phyloP scores from a whole-genome alignment of 35 echinoderm and acorn worm species.

The Heliocidaris tuberculata region DNA sequence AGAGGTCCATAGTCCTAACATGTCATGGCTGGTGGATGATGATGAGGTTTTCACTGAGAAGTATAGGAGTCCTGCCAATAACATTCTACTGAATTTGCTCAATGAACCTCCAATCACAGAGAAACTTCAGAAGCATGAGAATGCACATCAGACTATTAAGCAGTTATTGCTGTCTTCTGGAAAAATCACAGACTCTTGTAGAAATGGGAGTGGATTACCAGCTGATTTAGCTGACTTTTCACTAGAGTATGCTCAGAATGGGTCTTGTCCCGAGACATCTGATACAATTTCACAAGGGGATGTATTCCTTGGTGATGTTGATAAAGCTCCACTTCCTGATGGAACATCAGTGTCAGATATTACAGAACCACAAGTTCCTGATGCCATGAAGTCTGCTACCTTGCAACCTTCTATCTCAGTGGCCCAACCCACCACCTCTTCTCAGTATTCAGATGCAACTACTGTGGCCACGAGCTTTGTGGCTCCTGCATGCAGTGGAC shows the following conservation, averaged over 20 bases:
- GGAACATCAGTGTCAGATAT: background rate
- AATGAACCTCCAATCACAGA: conserved; percentile 32
- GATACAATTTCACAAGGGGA: background rate
- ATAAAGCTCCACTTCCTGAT: background rate
- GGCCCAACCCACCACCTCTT: conserved; percentile 49
- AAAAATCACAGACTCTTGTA: background rate
- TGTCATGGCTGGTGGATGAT: conserved; percentile 39
- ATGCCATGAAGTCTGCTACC: conserved; percentile 1
- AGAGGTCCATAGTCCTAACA: conserved; percentile 59
- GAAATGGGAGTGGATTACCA: conserved; percentile 58
- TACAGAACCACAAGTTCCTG: background rate
- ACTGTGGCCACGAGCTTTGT: background rate
- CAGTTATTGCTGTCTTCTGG: conserved; percentile 22
- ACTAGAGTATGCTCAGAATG: conserved; percentile 60
- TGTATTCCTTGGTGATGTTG: background rate
- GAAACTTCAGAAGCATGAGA: background rate
- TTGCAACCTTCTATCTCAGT: conserved; percentile 10
- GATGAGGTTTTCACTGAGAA: conserved; percentile 31
- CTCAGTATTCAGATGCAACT: background rate
- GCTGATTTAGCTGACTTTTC: conserved; percentile 90
- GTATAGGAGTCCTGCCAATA: conserved; percentile 30
- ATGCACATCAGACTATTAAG: conserved; percentile 42
- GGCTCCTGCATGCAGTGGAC: conserved; percentile 35
- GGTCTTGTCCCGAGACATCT: background rate
- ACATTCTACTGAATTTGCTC: conserved; percentile 43